A percentile compares a stretch with the other conserved stretches of the same genome.
These are phyloP conservation scores for Rana temporaria DNA, from an alignment of 2,113 vertebrate genomes.

Conservation along the genomic window DNA sequence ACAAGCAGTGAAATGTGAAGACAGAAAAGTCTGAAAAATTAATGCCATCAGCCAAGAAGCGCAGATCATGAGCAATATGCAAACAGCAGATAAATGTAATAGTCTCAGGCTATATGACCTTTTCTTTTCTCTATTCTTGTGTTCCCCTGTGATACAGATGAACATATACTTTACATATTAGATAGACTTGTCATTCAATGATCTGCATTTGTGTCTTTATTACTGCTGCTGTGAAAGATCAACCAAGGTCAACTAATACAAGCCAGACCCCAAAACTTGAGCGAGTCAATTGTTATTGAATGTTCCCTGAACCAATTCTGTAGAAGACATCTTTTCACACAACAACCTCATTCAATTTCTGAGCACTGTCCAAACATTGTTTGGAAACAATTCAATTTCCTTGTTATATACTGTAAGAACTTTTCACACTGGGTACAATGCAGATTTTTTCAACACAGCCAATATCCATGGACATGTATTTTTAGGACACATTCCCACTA, in stretches of 20 bases:
- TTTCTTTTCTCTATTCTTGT: conserved; percentile 21
- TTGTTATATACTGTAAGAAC: too few relatives aligned
- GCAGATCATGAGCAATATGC: conserved; percentile 41
- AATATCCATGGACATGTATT: too few relatives aligned
- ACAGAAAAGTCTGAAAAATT: conserved; percentile 45
- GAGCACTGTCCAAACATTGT: too few relatives aligned
- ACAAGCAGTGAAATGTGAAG: conserved; percentile 40
- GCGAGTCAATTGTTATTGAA: background rate
- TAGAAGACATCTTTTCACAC: background rate
- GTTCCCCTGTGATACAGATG: conserved; percentile 25
- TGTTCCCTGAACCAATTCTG: background rate
- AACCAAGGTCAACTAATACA: background rate
- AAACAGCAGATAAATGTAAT: conserved; percentile 39
- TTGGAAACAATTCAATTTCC: too few relatives aligned
- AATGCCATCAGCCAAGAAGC: conserved; percentile 43
- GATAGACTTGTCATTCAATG: background rate
- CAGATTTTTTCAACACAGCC: too few relatives aligned
- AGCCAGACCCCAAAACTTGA: background rate
- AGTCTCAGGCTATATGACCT: conserved; percentile 45
- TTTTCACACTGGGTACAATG: too few relatives aligned
- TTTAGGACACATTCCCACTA: too few relatives aligned
- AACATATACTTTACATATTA: conserved; percentile 33
- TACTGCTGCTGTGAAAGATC: background rate
- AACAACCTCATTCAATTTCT: too few relatives aligned
- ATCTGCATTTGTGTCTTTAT: background rate